Evolutionary conservation across 2,113 vertebrate genomes (phyloP), one percentile per base, ranked within the genome.

Genomic region (Cololabis saira): DNA sequence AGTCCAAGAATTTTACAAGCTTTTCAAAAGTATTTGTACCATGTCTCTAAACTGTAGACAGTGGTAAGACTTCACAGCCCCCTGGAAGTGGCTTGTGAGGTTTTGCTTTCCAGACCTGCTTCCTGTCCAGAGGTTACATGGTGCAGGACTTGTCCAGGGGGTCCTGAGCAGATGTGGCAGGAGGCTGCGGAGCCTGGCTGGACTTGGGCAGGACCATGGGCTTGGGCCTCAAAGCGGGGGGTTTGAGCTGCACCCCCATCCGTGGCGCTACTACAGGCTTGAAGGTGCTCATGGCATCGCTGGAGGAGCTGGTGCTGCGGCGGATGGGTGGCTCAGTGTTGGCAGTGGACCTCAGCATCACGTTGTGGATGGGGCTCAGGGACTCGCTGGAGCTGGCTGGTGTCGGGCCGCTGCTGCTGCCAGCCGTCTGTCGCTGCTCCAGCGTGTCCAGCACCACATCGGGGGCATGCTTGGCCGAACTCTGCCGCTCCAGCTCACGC

Each of bases 371-470:
- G 27, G 96, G 95, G 87, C 96, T 96, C 83, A 98, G 93, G 0
- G 95, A 94, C 77, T 98, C 96, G 0, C 93, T 94, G 33, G 96
- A 95, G 37, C 91, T 91, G 73, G 94, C 92, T 0, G 94, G 91
- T 0, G 93, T 92, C 48, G 95, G 93, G 83, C 81, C 84, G 85
- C 95, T 45, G 94, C 97, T 84, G 55, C 84, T 11, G 47, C 86
- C 66, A 0, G 81, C 65, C 12, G 79, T 84, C 76, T 89, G 89
- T 51, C 90, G 74, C 82, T 97, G 97, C 81, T 99, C 98, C 88
- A 99, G 83, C 55, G 98, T 98, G 87, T 99, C 98, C 93, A 99
- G 87, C 85, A 99, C 98, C 6, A 99, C 96, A 1, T 99, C 98
- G 0, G 98, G 98, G 21, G 98, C 95, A 0, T 98, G 97, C 76